Base-by-base conservation (phyloP, 1,140 invertebrate genomes). In the Halotydeus destructor region DNA sequence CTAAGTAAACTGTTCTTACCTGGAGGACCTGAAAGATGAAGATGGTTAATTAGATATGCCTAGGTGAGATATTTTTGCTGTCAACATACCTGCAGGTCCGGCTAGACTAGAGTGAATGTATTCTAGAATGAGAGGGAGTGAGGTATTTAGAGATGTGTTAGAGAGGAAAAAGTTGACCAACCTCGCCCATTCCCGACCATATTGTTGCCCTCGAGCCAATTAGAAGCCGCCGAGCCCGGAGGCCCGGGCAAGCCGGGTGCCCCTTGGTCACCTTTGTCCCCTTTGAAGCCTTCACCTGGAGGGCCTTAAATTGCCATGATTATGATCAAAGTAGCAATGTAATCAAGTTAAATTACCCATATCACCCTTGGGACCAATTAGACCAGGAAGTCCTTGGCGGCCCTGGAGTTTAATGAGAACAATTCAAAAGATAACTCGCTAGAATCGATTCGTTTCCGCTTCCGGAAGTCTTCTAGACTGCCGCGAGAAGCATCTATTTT, bases 201-300 rank as follows among this genome's bases (percentile, higher is more conserved):
- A 25, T 40, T 40, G 14, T 44, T 36, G 8, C 16, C 12, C 42
- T 36, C 36, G n/a, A 5, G 26, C 27, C 22, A 25, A 16, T 26
- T 38, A 36, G 45, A 35, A 27, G 45, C 42, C n/a, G 25, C 14
- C 21, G 42, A 44, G 36, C 45, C 45, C 11, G 45, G 45, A 28
- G 49, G 49, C 25, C 45, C 45, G 14, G 45, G 45, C 3, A 22
- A n/a, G 21, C 45, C 45, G 4, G 24, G 42, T 11, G 14, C 14
- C 18, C 38, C 46, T 8, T 19, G 11, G 9, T 43, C 31, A 16
- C 46, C 46, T 38, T 31, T 24, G 12, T 45, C 43, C 27, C 46
- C 41, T 38, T 43, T 43, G 8, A 12, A n/a, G n/a, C n/a, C n/a
- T n/a, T n/a, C n/a, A n/a, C n/a, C n/a, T n/a, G n/a, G n/a, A n/a